phyloP scores from a whole-genome alignment of 2,113 vertebrate species.

The Cyprinodon brontotheroides region DNA sequence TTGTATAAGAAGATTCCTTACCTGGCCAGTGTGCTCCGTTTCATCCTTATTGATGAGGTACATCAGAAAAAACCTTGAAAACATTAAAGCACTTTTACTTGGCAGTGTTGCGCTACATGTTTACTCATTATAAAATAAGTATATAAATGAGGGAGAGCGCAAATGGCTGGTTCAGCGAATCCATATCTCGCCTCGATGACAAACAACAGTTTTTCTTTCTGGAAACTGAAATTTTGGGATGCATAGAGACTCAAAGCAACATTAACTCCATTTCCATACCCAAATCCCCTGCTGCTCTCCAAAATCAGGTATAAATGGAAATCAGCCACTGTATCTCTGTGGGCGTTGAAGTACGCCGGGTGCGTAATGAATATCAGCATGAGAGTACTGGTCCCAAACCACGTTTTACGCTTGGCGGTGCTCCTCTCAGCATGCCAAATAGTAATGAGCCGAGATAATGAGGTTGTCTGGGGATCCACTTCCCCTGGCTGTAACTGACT shows the following conservation, averaged over 20 bases:
- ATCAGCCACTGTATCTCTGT: conserved; percentile 37
- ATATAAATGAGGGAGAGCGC: background rate
- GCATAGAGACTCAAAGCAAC: conserved; percentile 25
- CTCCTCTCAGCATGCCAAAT: no score
- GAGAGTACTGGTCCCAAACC: conserved; percentile 52
- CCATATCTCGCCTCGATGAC: conserved; percentile 10
- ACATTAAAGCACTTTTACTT: background rate
- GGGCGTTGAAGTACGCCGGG: conserved; percentile 27
- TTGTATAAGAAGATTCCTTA: conserved; percentile 35
- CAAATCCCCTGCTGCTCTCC: conserved; percentile 44
- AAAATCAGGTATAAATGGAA: conserved; percentile 55
- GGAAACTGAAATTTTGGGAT: conserved; percentile 7
- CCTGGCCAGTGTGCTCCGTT: conserved; percentile 98
- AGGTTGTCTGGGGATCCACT: conserved; percentile 50
- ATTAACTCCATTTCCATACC: conserved; percentile 1
- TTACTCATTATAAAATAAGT: background rate
- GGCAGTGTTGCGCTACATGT: background rate
- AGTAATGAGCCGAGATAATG: conserved; percentile 68
- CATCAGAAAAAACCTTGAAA: conserved; percentile 96
- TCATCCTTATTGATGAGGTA: conserved; percentile 99
- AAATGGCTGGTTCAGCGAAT: background rate
- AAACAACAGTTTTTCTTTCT: conserved; percentile 4
- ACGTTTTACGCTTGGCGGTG: no score
- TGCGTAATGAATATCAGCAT: conserved; percentile 59
- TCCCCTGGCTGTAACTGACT: conserved; percentile 49